phyloP scores from a whole-genome alignment of 2,888 invertebrate species.

The Aricia artaxerxes region DNA sequence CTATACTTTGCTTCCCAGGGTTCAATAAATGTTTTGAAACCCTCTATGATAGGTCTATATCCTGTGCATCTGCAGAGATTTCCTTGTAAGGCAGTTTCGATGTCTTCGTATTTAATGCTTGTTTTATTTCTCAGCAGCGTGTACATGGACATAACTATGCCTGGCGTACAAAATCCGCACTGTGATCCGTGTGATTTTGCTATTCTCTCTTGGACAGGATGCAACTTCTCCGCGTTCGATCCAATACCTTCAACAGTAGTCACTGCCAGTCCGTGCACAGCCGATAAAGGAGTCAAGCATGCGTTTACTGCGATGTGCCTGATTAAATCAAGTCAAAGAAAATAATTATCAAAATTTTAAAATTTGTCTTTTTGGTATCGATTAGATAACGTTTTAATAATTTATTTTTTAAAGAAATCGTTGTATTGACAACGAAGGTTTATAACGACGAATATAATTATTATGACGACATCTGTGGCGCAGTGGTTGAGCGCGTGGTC shows the following conservation, averaged over 20 bases:
- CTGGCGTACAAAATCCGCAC: slow-evolving; percentile 97
- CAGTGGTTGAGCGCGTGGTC: no score
- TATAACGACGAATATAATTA: not conserved
- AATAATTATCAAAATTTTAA: not conserved
- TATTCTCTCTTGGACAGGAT: slow-evolving; percentile 93
- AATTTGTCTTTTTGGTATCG: no score
- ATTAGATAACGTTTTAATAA: no score
- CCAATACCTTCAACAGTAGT: slow-evolving; percentile 97
- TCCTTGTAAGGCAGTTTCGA: slow-evolving; percentile 91
- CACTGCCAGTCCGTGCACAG: slow-evolving; percentile 92
- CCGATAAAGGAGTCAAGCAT: slow-evolving; percentile 92
- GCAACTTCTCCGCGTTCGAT: slow-evolving; percentile 86
- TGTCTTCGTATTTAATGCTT: slow-evolving; percentile 86
- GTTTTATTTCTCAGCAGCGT: slow-evolving; percentile 87
- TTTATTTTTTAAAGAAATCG: no score
- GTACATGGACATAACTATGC: slow-evolving; percentile 99
- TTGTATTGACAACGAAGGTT: not conserved
- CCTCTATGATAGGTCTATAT: slow-evolving; percentile 95
- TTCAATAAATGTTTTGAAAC: slow-evolving; percentile 91
- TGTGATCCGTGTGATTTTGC: slow-evolving; percentile 96
- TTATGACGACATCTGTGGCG: no score
- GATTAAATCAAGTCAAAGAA: slow-evolving; percentile 59
- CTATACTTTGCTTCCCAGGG: slow-evolving; percentile 82
- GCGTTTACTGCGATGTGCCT: slow-evolving; percentile 93
- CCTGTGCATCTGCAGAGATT: slow-evolving; percentile 96